Base-by-base conservation (phyloP, 2,113 vertebrate species). In the Syrrhaptes paradoxus region DNA sequence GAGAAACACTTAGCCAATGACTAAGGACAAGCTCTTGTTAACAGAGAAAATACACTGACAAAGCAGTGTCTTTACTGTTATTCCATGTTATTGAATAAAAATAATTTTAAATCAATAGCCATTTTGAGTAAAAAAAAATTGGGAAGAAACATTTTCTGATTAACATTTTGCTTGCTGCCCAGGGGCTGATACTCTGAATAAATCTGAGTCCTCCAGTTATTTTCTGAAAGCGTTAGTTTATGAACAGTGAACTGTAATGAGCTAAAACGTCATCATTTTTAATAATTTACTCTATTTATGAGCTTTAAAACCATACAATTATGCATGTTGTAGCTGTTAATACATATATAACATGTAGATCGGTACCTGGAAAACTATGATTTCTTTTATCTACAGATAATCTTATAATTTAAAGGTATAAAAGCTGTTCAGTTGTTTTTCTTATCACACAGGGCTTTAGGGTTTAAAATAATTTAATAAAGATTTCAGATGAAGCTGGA, bases 391-490 rank as follows among this genome's bases (percentile, higher is more conserved):
- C 20, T 72, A 72, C 19, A 86, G 46, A 86, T 92, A 36, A 89
- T 43, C 67, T 93, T 77, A 76, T 95, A 55, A 95, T 95, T 97
- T 77, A 86, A 87, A 97, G 91, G 63, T 90, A 95, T 95, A 97
- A 96, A 97, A 96, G 85, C 65, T 72, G 76, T 89, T 95, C 88
- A 71, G 86, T 77, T 98, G 94, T 94, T 97, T 98, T 95, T 97
- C 97, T 97, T 98, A 97, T 98, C 93, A 97, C 80, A 97, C 63
- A 91, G 97, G 91, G 95, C 97, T 98, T 97, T 96, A 93, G 97
- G 97, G 98, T 98, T 98, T 98, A 98, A 98, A 98, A 97, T 99
- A 99, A 99, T 99, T 98, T 98, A 98, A 99, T 99, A 98, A 99
- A 98, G 98, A 96, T 98, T 98, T 98, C 98, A 98, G 98, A 98